A percentile compares a stretch with the other conserved stretches of the same genome.
These are phyloP conservation scores for Hyperopisus bebe DNA, from an alignment of 2,113 vertebrate genomes.

Conservation along the genomic window DNA sequence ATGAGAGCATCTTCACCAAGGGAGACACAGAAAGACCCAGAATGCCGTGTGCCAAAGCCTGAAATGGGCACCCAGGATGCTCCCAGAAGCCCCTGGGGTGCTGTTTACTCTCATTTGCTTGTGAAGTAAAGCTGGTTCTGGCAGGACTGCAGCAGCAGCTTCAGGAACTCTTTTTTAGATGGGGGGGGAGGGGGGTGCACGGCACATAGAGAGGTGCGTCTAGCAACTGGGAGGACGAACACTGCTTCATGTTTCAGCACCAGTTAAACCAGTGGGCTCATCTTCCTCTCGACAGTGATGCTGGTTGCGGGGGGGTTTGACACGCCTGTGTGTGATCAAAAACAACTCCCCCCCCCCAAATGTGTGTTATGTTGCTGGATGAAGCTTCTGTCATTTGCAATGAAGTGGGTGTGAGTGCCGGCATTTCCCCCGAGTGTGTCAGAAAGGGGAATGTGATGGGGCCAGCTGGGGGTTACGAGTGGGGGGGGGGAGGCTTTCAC, in stretches of 20 bases:
- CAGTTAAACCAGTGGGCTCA: not conserved
- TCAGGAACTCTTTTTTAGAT: slow-evolving; percentile 12
- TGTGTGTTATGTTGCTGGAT: not conserved
- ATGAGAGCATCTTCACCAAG: not conserved
- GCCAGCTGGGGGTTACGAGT: not conserved
- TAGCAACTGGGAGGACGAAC: not conserved
- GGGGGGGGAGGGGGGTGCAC: not conserved
- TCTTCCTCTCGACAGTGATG: not conserved
- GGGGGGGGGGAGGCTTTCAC: not conserved
- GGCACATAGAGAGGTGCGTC: not conserved
- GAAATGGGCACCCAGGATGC: slow-evolving; percentile 11
- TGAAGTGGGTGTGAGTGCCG: not conserved
- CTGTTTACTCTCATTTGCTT: slow-evolving; percentile 38
- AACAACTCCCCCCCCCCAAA: not conserved
- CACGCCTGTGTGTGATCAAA: not conserved
- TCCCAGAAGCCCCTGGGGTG: slow-evolving; percentile 36
- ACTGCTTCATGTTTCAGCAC: not conserved
- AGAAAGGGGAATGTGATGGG: not conserved
- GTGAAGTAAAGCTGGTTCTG: slow-evolving; percentile 35
- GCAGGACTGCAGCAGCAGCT: not conserved
- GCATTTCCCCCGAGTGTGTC: not conserved
- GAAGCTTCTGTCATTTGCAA: not conserved
- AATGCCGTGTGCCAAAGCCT: not conserved
- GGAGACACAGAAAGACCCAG: not conserved
- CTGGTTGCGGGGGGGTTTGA: not conserved